Base-by-base conservation (phyloP, 2,113 vertebrate genomes). In the Sorex araneus region DNA sequence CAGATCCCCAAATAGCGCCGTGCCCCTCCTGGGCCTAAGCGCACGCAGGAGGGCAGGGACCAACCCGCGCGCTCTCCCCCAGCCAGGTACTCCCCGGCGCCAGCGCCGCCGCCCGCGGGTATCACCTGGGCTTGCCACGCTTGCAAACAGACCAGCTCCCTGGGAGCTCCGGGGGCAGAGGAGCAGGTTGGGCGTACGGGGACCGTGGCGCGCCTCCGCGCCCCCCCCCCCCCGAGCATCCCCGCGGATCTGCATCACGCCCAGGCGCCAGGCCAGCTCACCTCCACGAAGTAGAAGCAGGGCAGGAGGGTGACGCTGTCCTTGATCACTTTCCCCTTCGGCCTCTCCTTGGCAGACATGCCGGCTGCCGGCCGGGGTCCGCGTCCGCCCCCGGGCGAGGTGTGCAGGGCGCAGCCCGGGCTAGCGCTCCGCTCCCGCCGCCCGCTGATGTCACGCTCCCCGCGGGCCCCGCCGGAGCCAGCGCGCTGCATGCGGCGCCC, bases 201-300 rank as follows among this genome's bases (percentile, higher is more conserved):
- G 89, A 81, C 73, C 77, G 93, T n/a, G 11, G 69, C 74, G 21
- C 8, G 43, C 79, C 69, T 81, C 77, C 45, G n/a, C 3, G 30
- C 27, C 12, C 9, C 9, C 3, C 32, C 27, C 12, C 9, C 9
- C 28, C 75, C n/a, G 19, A 73, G 67, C 28, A 16, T 66, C 19
- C 23, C 79, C 78, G 89, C 63, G 76, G 66, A 78, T 88, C 97
- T 89, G 97, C 95, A 95, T 86, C 94, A 90, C 8, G 95, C 92
- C 92, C 34, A 64, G 76, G 90, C 83, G 1, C 34, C 8, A 64
- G 73, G 89, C 94, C 95, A 92, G 98, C 99, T 98, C 97, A 99
- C 99, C 99, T 99, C 99, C 8, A 99, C 99, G 92, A 99, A 99
- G 97, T 99, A 99, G 97, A 99, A 99, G 96, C 99, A 99, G 85